A percentile compares a stretch with the other conserved stretches of the same genome.
Evolutionary conservation across 2,797 vertebrate genomes (phyloP).

Genomic region (Hippocampus kuda): DNA sequence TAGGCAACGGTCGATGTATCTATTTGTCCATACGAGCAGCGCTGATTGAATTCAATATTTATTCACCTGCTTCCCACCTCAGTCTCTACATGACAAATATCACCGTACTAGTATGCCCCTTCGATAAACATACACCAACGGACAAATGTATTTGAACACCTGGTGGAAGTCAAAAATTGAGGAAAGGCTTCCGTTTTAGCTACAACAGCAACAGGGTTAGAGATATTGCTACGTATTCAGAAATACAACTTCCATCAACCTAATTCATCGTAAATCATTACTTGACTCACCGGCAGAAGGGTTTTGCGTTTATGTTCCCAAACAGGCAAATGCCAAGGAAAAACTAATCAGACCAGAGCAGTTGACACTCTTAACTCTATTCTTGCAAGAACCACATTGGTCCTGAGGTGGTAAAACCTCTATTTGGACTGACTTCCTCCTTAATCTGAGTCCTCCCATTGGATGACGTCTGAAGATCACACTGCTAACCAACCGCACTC

Average conservation of each 20-base stretch:
- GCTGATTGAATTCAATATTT: constrained; percentile 2
- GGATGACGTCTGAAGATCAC: constrained; percentile 39
- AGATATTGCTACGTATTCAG: too few relatives aligned
- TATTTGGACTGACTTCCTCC: constrained; percentile 61
- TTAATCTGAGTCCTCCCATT: constrained; percentile 56
- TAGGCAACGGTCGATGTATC: neutral
- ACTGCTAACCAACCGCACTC: constrained; percentile 43
- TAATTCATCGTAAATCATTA: neutral
- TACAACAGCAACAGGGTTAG: too few relatives aligned
- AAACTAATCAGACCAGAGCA: neutral
- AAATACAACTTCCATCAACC: neutral
- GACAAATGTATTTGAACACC: constrained; percentile 4
- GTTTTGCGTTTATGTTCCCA: neutral
- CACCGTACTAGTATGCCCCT: neutral
- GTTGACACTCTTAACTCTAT: constrained; percentile 28
- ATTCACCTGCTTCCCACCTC: constrained; percentile 1
- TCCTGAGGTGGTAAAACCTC: constrained; percentile 37
- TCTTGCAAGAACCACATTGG: constrained; percentile 41
- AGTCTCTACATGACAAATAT: neutral
- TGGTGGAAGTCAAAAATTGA: neutral
- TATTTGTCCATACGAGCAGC: neutral
- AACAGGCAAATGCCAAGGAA: neutral
- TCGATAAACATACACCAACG: neutral
- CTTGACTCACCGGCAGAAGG: neutral
- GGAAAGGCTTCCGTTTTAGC: neutral